Evolutionary conservation across 1,140 invertebrate species (phyloP), one percentile per base, ranked within the genome.

Genomic region (Lasaia peninsularis): DNA sequence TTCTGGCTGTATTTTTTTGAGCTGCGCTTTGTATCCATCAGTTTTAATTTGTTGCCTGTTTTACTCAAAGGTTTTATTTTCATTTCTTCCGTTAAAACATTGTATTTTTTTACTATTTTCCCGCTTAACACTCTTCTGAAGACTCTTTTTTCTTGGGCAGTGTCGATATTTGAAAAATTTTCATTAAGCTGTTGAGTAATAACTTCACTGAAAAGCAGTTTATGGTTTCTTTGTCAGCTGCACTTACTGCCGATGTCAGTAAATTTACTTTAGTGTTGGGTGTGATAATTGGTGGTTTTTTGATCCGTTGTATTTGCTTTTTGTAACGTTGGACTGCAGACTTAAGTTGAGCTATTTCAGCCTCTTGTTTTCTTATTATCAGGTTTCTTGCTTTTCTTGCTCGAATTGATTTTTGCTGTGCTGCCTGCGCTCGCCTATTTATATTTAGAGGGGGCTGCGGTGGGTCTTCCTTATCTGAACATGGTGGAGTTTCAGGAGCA

Each of bases 31-130:
- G 24, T 49, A 12, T 49, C 48, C n/a, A 49, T 49, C 48, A 49
- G 48, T 49, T 28, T 28, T n/a, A 44, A 33, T 33, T 53, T 53
- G 14, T 53, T 53, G 20, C 51, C 20, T 53, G 34, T 31, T 31
- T 53, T 53, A 31, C 51, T 53, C 31, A 31, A 33, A 11, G 20
- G 20, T 53, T 53, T 53, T 34, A 53, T 53, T 53, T 53, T 53
- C 51, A 33, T 33, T 33, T 33, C 32, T 33, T 33, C 32, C 32
- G 32, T 5, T 33, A 33, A 18, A 44, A 20, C 18, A 44, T 44
- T 44, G 40, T 44, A 44, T 44, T 44, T 44, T 44, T 44, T 44
- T 44, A 44, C 40, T 44, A 44, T 44, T 44, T 44, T 20, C 8
- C 40, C 40, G 40, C 40, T 44, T 44, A 44, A 44, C 40, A 44